A percentile compares a stretch with the other conserved stretches of the same genome.
Conservation (phyloP, 2,113 vertebrate genomes). For the Engystomops pustulosus region DNA sequence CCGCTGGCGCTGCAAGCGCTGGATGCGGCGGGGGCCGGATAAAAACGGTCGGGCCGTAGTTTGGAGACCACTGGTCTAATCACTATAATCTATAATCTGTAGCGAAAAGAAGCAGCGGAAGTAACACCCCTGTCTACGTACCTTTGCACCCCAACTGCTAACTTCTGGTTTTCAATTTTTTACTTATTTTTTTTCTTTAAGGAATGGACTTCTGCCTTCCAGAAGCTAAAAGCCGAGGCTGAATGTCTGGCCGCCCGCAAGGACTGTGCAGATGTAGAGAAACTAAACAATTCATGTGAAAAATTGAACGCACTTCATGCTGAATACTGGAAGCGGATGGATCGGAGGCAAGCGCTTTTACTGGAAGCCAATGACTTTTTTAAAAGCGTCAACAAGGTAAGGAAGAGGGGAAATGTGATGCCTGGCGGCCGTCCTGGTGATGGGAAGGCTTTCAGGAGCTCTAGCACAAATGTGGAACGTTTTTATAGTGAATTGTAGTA, state of each 20-base stretch:
- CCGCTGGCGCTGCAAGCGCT: no score
- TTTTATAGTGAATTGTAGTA: no score
- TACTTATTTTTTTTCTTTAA: slow-evolving; percentile 59
- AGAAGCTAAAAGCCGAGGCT: slow-evolving; percentile 73
- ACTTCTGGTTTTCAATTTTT: background rate
- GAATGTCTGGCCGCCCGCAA: slow-evolving; percentile 68
- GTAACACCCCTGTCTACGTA: no score
- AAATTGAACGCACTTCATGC: slow-evolving; percentile 72
- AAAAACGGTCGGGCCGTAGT: no score
- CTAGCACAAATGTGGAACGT: background rate
- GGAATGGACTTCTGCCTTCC: slow-evolving; percentile 74
- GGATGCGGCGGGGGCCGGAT: no score
- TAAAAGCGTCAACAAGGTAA: slow-evolving; percentile 77
- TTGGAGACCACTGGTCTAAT: no score
- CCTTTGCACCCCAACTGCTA: no score
- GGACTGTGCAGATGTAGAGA: slow-evolving; percentile 71
- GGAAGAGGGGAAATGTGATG: slow-evolving; percentile 56
- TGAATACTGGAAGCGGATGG: slow-evolving; percentile 72
- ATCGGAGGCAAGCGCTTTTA: slow-evolving; percentile 70
- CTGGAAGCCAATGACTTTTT: slow-evolving; percentile 81
- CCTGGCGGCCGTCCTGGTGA: background rate
- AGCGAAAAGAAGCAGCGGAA: no score
- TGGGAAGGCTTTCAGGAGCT: slow-evolving; percentile 14
- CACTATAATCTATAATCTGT: no score
- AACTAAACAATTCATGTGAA: slow-evolving; percentile 72